Evolutionary conservation across 2,113 vertebrate genomes (phyloP).

Genomic region (Gymnocephalus cernua): DNA sequence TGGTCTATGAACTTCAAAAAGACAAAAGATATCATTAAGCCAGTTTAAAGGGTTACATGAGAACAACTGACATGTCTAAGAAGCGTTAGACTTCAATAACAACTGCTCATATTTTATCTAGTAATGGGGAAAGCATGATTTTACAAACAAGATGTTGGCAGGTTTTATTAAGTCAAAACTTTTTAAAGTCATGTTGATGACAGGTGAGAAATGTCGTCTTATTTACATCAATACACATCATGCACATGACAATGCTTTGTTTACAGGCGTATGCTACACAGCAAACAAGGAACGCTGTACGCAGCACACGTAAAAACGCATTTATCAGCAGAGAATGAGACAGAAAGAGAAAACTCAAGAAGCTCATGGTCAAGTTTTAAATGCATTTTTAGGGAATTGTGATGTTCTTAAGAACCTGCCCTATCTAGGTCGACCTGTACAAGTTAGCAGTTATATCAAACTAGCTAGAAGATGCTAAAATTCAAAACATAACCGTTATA

Average conservation of each 20-base stretch:
- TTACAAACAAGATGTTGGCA: not conserved
- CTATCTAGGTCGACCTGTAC: not conserved
- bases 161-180: not conserved
- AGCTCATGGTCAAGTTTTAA: not conserved
- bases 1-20: slow-evolving; percentile 5
- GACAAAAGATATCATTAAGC: not conserved
- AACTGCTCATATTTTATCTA: not conserved
- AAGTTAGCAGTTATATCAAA: not conserved
- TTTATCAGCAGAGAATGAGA: not conserved
- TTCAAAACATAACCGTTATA: not conserved
- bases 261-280: not conserved
- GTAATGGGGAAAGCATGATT: not conserved
- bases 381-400: not conserved
- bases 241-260: not conserved
- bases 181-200: not conserved
- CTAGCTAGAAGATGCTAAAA: not conserved
- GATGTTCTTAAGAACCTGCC: not conserved
- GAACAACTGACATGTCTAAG: not conserved
- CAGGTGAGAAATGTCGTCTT: not conserved
- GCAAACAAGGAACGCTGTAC: not conserved
- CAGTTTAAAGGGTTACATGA: not conserved
- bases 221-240: not conserved
- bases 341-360: not conserved
- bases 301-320: not conserved
- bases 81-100: not conserved